These are phyloP conservation scores for Patiria pectinifera DNA, from an alignment of 53 echinoderm and acorn worm genomes.

Conservation along the genomic window DNA sequence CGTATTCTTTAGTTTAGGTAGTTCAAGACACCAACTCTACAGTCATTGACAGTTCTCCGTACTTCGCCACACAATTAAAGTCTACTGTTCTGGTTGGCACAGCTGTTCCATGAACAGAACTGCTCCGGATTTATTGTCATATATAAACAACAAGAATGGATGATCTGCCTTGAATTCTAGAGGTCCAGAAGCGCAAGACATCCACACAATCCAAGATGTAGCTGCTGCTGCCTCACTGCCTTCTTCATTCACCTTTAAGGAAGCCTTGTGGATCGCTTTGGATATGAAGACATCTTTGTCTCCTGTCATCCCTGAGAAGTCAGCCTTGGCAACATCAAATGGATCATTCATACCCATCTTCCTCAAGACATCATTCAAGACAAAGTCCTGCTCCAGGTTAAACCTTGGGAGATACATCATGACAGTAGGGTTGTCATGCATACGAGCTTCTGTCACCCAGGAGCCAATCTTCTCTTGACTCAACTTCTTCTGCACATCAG, in stretches of 20 bases:
- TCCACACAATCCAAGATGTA: too few species aligned
- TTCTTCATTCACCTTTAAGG: constrained; percentile 74
- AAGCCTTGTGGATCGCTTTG: constrained; percentile 66
- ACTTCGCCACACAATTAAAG: too few species aligned
- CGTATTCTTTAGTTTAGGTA: too few species aligned
- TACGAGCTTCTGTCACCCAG: constrained; percentile 30
- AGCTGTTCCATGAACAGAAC: too few species aligned
- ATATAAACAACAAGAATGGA: constrained; percentile 75
- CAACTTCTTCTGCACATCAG: constrained; percentile 45
- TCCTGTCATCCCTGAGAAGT: constrained; percentile 66
- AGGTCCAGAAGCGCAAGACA: too few species aligned
- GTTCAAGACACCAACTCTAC: too few species aligned
- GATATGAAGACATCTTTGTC: constrained; percentile 61
- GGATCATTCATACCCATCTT: constrained; percentile 67
- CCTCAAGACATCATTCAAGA: constrained; percentile 57
- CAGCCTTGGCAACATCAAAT: constrained; percentile 59
- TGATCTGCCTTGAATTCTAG: constrained; percentile 74
- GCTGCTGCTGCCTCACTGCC: constrained; percentile 80
- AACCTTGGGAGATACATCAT: constrained; percentile 40
- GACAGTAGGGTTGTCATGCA: neutral
- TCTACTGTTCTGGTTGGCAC: too few species aligned
- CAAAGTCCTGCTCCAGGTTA: constrained; percentile 46
- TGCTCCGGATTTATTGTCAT: too few species aligned
- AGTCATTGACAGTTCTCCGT: too few species aligned
- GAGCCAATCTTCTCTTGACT: constrained; percentile 3